Evolutionary conservation across 2,113 vertebrate genomes (phyloP).

Genomic region (Ailuropoda melanoleuca): DNA sequence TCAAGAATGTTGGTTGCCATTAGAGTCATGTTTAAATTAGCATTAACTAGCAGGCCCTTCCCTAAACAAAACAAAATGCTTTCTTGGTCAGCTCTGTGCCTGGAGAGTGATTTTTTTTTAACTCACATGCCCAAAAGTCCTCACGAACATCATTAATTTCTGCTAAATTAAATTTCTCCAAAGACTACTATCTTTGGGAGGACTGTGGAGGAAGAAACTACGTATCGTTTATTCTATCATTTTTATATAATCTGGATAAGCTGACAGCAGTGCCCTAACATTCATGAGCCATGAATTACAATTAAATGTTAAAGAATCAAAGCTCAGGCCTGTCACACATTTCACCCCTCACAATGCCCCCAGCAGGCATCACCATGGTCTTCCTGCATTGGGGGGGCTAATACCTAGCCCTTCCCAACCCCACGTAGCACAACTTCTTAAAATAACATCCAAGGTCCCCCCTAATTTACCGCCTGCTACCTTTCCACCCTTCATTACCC

Average conservation of each 20-base stretch:
- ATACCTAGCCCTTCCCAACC: background rate
- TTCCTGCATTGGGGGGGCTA: background rate
- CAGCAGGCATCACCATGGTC: background rate
- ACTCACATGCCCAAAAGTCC: background rate
- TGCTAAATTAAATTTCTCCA: background rate
- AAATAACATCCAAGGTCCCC: background rate
- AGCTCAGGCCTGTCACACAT: background rate
- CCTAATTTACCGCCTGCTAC: background rate
- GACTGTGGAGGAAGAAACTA: background rate
- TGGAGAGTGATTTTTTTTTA: slow-evolving; percentile 12
- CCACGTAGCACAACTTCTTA: background rate
- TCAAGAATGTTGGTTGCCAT: slow-evolving; percentile 46
- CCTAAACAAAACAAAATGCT: slow-evolving; percentile 37
- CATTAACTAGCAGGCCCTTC: slow-evolving; percentile 49
- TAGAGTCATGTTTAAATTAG: slow-evolving; percentile 67
- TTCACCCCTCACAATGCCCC: background rate
- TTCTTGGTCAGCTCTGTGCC: background rate
- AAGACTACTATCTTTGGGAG: background rate
- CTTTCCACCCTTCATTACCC: background rate
- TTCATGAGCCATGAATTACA: background rate
- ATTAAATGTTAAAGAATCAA: background rate
- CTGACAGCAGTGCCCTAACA: background rate
- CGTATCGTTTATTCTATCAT: background rate
- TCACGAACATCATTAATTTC: background rate
- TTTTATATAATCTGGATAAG: background rate